A percentile compares a stretch with the other conserved stretches of the same genome.
These are phyloP conservation scores for Paratrypauchen microcephalus DNA, from an alignment of 2,797 vertebrate genomes.

Conservation along the genomic window DNA sequence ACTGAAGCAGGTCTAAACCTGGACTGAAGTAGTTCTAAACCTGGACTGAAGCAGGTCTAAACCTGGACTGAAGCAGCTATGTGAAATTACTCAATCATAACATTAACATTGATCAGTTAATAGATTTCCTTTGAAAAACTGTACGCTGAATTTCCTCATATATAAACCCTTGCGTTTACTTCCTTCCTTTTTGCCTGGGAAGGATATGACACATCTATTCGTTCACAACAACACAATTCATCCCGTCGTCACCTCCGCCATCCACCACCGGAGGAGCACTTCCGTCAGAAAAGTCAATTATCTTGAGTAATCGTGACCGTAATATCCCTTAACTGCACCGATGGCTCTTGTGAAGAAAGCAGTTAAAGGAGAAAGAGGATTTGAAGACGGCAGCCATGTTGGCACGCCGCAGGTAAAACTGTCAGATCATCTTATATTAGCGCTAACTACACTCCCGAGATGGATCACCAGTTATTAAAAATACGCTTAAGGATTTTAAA, in stretches of 20 bases:
- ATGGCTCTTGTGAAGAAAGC: constrained; percentile 31
- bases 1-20: too few species aligned
- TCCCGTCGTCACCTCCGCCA: constrained; percentile 40
- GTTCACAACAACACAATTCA: constrained; percentile 58
- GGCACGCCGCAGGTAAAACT: constrained; percentile 27
- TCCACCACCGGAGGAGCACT: constrained; percentile 29
- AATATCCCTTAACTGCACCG: constrained; percentile 55
- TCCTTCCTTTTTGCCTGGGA: constrained; percentile 8
- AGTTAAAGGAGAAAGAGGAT: constrained; percentile 32
- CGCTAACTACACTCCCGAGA: constrained; percentile 43
- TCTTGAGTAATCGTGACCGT: constrained; percentile 58
- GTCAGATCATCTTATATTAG: constrained; percentile 26
- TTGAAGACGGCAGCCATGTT: constrained; percentile 31
- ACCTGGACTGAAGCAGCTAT: too few species aligned
- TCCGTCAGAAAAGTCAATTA: constrained; percentile 62
- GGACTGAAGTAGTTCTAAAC: too few species aligned
- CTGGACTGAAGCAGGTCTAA: too few species aligned
- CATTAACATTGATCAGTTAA: background rate
- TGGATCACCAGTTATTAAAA: constrained; percentile 43
- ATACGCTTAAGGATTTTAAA: constrained; percentile 30
- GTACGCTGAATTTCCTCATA: constrained; percentile 24
- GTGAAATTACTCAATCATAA: too few species aligned
- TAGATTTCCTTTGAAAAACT: constrained; percentile 25
- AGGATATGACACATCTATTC: constrained; percentile 43
- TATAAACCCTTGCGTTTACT: background rate